phyloP scores from a whole-genome alignment of 1,140 invertebrate genomes.

The Heliconius himera region DNA sequence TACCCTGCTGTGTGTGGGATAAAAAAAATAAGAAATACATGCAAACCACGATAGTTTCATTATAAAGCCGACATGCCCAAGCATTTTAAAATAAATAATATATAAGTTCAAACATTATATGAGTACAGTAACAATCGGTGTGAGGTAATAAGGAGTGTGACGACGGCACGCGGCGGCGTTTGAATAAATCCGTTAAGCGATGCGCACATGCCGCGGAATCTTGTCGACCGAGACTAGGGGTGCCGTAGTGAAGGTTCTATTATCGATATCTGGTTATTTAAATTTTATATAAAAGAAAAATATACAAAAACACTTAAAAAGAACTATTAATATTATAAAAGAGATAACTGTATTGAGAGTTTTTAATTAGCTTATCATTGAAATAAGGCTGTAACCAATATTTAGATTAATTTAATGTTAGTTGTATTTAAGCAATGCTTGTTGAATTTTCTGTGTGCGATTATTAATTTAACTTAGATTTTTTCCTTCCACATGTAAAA shows the following conservation, averaged over 20 bases:
- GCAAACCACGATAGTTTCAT: not conserved
- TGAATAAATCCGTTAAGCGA: slow-evolving; percentile 77
- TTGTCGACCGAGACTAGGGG: slow-evolving; percentile 66
- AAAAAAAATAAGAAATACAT: not conserved
- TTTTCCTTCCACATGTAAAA: too few species aligned
- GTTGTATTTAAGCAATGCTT: not conserved
- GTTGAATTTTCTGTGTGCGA: not conserved
- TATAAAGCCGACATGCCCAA: too few species aligned
- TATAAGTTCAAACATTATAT: not conserved
- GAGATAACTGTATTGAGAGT: not conserved
- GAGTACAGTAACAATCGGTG: slow-evolving; percentile 33
- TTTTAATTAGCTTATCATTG: not conserved
- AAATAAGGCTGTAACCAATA: too few species aligned
- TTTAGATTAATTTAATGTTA: too few species aligned
- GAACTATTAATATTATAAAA: not conserved
- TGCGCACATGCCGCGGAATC: slow-evolving; percentile 71
- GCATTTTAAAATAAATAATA: not conserved
- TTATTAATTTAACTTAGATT: not conserved
- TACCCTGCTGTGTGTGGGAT: too few species aligned
- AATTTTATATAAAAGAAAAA: not conserved
- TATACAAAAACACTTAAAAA: not conserved
- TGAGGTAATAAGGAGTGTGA: slow-evolving; percentile 41
- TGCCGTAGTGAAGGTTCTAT: slow-evolving; percentile 29
- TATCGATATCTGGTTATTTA: slow-evolving; percentile 36
- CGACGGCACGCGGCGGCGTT: slow-evolving; percentile 52